Base-by-base conservation (phyloP, 2,888 invertebrate genomes). In the Noctuana brunneofusca region DNA sequence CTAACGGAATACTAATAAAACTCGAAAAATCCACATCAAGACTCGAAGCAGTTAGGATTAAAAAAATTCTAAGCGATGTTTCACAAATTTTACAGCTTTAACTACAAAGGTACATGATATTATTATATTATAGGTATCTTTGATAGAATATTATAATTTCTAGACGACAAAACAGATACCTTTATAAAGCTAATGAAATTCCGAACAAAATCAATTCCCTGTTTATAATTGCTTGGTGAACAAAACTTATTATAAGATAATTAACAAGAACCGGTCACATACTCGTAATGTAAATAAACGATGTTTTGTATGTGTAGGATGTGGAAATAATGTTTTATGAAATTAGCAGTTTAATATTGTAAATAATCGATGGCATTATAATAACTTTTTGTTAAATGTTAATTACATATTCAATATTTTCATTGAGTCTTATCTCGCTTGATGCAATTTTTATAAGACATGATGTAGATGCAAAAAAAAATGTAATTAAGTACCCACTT, bases 91-190 rank as follows among this genome's bases (percentile, higher is more conserved):
- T 20, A 12, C 9, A 18, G 8, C 5, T 6, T 8, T 16, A 3
- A 8, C 8, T 43, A 18, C 9, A 18, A n/a, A n/a, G n/a, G n/a
- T n/a, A n/a, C n/a, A n/a, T n/a, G n/a, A n/a, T n/a, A n/a, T n/a
- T n/a, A n/a, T n/a, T n/a, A n/a, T n/a, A n/a, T n/a, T n/a, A n/a
- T n/a, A n/a, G n/a, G n/a, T 6, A 18, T 18, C 8, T 18, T 18
- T 9, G 1, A 20, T 20, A 46, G 18, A 46, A 20, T 11, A 46
- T 46, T 43, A 43, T 11, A 46, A 14, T 46, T 46, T 12, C 18
- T 20, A 20, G 20, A 46, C 46, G 46, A 46, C 46, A 46, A 46
- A 46, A 46, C 46, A 46, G 46, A 46, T 20, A 46, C 20, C 9
- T 11, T 46, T 20, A 46, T 8, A 16, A 43, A 43, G 18, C 24